A percentile compares a stretch with the other conserved stretches of the same genome.
Conservation (phyloP, 2,797 vertebrate genomes). For the Ceryle rudis region DNA sequence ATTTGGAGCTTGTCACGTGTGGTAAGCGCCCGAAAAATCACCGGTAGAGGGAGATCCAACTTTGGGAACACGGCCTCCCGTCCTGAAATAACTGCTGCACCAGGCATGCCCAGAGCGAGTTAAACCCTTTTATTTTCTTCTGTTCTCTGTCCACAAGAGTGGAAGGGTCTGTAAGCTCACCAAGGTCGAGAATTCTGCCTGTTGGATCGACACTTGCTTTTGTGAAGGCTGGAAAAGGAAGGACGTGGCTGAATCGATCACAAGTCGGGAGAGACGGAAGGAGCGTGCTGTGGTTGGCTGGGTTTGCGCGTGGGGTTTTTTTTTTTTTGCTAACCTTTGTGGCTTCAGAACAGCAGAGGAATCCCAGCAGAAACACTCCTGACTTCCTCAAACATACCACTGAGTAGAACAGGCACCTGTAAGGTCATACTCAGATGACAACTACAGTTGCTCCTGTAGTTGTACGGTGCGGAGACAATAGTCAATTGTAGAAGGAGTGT, state of each 20-base stretch:
- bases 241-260: rapidly evolving
- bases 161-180: background rate
- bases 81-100: rapidly evolving
- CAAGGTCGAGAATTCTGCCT: rapidly evolving
- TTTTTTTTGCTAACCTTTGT: background rate
- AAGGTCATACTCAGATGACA: background rate
- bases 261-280: rapidly evolving
- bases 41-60: conserved; percentile 58
- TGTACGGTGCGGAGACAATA: background rate
- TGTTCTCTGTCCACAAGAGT: background rate
- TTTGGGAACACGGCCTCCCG: background rate
- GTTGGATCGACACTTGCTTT: background rate
- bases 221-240: background rate
- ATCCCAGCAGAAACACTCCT: background rate
- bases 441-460: rapidly evolving
- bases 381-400: background rate
- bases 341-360: background rate
- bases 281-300: background rate
- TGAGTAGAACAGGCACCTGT: background rate
- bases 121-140: background rate
- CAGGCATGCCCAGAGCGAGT: rapidly evolving
- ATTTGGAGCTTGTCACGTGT: background rate
- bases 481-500: rapidly evolving
- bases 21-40: background rate
- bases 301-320: background rate